Percentiles rank a stretch among this genome's conserved stretches.
Conservation (phyloP, 2,888 invertebrate species). For the Stenotaenia linearis region DNA sequence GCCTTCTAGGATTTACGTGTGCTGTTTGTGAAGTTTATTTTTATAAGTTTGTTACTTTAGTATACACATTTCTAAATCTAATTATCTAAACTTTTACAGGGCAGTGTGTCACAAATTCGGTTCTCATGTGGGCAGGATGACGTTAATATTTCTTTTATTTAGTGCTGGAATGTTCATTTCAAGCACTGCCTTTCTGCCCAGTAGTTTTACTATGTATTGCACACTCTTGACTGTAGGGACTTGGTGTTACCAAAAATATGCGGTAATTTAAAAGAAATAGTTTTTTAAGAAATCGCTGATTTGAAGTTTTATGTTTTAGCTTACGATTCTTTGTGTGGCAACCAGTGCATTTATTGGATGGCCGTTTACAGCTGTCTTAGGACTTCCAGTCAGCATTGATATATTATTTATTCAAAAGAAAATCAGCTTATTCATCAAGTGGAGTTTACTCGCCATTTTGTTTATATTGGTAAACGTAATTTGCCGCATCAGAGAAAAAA, state of each 20-base stretch:
- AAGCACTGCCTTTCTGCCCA: conserved; percentile 82
- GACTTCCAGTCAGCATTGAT: conserved; percentile 83
- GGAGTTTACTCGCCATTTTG: conserved; percentile 65
- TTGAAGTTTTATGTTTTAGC: conserved; percentile 46
- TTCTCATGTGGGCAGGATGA: conserved; percentile 64
- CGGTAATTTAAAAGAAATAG: conserved; percentile 38
- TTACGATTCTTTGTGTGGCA: conserved; percentile 78
- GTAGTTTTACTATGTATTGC: conserved; percentile 89
- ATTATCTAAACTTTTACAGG: conserved; percentile 48
- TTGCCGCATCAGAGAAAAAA: background rate
- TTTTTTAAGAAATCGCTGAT: background rate
- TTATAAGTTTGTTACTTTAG: conserved; percentile 84
- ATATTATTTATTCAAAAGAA: conserved; percentile 65
- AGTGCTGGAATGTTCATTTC: conserved; percentile 88
- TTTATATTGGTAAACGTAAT: conserved; percentile 57
- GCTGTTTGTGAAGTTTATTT: conserved; percentile 84
- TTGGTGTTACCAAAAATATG: conserved; percentile 76
- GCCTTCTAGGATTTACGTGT: conserved; percentile 70
- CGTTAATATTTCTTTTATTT: conserved; percentile 70
- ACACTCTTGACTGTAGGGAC: conserved; percentile 75
- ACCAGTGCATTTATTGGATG: conserved; percentile 77
- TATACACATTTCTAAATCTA: no score
- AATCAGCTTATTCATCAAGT: conserved; percentile 64
- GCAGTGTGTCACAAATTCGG: conserved; percentile 38
- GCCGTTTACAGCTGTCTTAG: conserved; percentile 95